A percentile compares a stretch with the other conserved stretches of the same genome.
These are phyloP conservation scores for Ornithorhynchus anatinus DNA, from an alignment of 2,113 vertebrate species.

Conservation along the genomic window DNA sequence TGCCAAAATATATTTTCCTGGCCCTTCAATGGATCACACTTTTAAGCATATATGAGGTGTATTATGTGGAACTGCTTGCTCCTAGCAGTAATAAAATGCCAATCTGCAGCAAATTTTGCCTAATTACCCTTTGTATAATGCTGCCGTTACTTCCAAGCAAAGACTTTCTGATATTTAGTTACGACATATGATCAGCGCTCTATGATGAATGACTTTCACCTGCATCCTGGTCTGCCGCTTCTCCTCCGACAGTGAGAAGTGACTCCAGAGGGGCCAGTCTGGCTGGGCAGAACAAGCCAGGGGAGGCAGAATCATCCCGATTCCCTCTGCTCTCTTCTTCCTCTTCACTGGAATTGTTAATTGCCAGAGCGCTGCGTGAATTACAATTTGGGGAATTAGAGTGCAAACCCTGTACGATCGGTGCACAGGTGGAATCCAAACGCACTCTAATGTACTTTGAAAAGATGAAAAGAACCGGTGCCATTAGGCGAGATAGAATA, in stretches of 20 bases:
- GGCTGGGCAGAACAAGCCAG: too few species aligned
- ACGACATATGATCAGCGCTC: background rate
- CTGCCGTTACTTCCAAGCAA: background rate
- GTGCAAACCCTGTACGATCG: background rate
- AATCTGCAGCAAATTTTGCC: background rate
- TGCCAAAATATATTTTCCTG: background rate
- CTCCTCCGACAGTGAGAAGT: too few species aligned
- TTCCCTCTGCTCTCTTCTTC: background rate
- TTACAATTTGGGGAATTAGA: background rate
- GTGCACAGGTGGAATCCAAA: background rate
- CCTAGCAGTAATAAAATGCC: rapidly evolving
- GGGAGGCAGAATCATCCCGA: too few species aligned
- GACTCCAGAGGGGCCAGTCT: too few species aligned
- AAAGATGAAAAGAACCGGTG: background rate
- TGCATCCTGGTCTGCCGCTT: background rate
- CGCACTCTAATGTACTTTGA: background rate
- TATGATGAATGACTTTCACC: background rate
- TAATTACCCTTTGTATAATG: background rate
- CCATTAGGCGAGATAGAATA: too few species aligned
- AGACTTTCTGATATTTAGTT: background rate
- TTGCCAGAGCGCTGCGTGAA: conserved; percentile 13
- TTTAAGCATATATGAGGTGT: background rate
- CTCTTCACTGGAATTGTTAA: conserved; percentile 27
- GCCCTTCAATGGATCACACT: background rate
- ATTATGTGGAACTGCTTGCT: background rate